A percentile compares a stretch with the other conserved stretches of the same genome.
phyloP scores from a whole-genome alignment of 2,888 invertebrate species.

The Orgyia antiqua region DNA sequence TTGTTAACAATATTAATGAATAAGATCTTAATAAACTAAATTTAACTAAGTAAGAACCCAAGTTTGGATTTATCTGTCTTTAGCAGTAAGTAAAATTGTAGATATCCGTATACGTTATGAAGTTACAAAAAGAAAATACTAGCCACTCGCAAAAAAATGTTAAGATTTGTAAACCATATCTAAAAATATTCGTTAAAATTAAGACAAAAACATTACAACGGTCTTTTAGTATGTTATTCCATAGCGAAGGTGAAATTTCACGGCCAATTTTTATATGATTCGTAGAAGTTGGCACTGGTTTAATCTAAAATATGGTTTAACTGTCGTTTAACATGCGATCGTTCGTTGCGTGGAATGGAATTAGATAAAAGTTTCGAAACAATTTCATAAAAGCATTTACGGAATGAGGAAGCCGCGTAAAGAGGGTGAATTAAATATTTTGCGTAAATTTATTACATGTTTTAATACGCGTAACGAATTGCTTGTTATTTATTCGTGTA shows the following conservation, averaged over 20 bases:
- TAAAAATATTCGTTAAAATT: conserved; percentile 25
- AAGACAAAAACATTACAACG: conserved; percentile 40
- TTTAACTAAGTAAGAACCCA: too few relatives aligned
- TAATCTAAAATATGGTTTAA: conserved; percentile 65
- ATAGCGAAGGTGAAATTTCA: conserved; percentile 69
- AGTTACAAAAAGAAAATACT: too few relatives aligned
- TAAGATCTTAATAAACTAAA: too few relatives aligned
- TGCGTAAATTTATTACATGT: conserved; percentile 16
- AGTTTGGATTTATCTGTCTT: too few relatives aligned
- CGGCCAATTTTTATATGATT: conserved; percentile 72
- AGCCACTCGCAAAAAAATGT: neutral
- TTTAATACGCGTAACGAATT: too few relatives aligned
- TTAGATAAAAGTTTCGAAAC: conserved; percentile 56
- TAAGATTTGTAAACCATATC: conserved; percentile 5
- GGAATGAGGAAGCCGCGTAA: conserved; percentile 27
- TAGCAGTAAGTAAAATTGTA: too few relatives aligned
- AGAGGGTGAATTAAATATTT: conserved; percentile 23
- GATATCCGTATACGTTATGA: too few relatives aligned
- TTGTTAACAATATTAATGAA: too few relatives aligned
- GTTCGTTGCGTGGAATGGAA: conserved; percentile 43
- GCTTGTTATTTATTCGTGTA: too few relatives aligned
- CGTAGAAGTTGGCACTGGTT: conserved; percentile 69
- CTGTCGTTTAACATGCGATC: conserved; percentile 54
- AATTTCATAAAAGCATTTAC: conserved; percentile 40
- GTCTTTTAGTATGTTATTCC: conserved; percentile 42